phyloP scores from a whole-genome alignment of 2,797 vertebrate genomes.

The Sparus aurata region DNA sequence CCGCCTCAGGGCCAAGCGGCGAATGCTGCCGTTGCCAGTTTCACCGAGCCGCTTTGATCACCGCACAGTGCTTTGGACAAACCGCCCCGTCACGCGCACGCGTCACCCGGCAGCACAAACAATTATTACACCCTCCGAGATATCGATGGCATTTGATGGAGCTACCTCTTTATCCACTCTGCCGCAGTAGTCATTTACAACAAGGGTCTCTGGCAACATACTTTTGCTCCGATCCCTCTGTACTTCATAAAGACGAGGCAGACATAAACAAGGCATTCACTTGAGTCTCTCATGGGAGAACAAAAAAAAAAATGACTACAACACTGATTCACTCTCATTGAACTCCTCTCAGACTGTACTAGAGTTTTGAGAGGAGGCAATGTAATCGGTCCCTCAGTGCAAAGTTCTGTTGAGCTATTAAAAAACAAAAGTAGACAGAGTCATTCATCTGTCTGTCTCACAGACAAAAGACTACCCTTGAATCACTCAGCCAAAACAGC shows the following conservation, averaged over 20 bases:
- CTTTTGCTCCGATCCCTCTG: conserved; percentile 9
- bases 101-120: conserved; percentile 53
- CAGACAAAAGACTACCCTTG: neutral
- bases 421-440: conserved; percentile 40
- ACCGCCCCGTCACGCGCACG: conserved; percentile 16
- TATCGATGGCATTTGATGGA: conserved; percentile 49
- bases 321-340: conserved; percentile 34
- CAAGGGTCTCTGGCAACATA: conserved; percentile 15
- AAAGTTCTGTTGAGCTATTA: conserved; percentile 32
- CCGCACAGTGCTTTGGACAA: conserved; percentile 17
- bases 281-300: conserved; percentile 29
- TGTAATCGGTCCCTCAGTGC: conserved; percentile 40
- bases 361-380: conserved; percentile 30
- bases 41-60: conserved; percentile 42
- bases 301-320: conserved; percentile 29
- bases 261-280: conserved; percentile 45
- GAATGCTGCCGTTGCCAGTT: conserved; percentile 44
- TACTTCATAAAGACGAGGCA: conserved; percentile 31
- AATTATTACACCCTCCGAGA: conserved; percentile 47
- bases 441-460: conserved; percentile 21
- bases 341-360: conserved; percentile 44
- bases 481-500: neutral
- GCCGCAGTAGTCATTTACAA: conserved; percentile 47
- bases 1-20: conserved; percentile 34
- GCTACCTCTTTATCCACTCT: conserved; percentile 35